Base-by-base conservation (phyloP, 2,113 vertebrate species). In the Marmota monax region DNA sequence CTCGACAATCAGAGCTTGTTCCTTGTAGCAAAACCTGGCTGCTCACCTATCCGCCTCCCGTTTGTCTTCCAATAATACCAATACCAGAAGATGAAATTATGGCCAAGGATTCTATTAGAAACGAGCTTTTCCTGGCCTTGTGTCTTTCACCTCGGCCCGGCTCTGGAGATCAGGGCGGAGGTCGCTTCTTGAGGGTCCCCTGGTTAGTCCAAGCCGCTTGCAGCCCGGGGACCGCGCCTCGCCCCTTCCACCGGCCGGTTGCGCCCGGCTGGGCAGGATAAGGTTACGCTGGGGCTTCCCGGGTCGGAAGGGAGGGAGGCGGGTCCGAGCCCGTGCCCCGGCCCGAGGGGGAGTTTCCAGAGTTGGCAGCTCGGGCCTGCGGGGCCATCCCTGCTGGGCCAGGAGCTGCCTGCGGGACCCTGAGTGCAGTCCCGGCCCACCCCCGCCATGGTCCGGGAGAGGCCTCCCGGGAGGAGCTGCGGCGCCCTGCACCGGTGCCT, bases 401-500 rank as follows among this genome's bases (percentile, higher is more conserved):
- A 0, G 69, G 80, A 83, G 39, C 56, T 48, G 76, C 70, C 76
- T 12, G 34, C 61, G 23, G 93, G 88, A 83, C 42, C 89, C 48
- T 10, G 78, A 58, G 16, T 17, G 61, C 63, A 65, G 63, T n/a
- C 61, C 1, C 45, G 48, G 51, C 37, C 70, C 25, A 17, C 32
- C 84, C 67, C 56, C 56, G 17, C 80, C 95, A 98, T 98, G 98
- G 92, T 92, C 56, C 77, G 94, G 58, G 97, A 98, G 74, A 94
- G 97, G 97, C 94, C 96, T 69, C 95, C 96, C 20, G 94, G 97
- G 77, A 97, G 97, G 83, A 88, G 97, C 56, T 77, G 84, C 34
- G 89, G 87, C 10, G 83, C 90, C 16, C 86, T 97, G 84, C 96
- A 96, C 95, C 97, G 98, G 65, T 98, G 97, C 61, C 95, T 98